Conservation (phyloP, 35 echinoderm and acorn worm species). For the Ptychodera flava region DNA sequence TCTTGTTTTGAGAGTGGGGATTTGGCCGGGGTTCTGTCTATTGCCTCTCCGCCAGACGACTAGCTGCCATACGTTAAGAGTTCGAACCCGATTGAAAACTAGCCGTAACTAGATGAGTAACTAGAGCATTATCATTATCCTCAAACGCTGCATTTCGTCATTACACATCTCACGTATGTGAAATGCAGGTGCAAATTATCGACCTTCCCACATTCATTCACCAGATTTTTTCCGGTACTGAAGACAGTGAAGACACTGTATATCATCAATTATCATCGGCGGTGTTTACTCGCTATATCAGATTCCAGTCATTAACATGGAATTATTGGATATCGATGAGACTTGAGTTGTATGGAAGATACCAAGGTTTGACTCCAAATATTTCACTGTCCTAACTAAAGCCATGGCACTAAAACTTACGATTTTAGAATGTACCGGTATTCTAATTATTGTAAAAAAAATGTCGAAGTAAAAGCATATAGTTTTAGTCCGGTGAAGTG, state of each 20-base stretch:
- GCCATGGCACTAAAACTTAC: neutral
- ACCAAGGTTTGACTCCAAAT: neutral
- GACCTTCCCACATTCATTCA: neutral
- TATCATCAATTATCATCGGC: neutral
- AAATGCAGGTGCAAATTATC: too few relatives aligned
- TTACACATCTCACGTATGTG: too few relatives aligned
- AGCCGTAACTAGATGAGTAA: too few relatives aligned
- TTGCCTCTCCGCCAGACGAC: too few relatives aligned
- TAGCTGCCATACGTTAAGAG: too few relatives aligned
- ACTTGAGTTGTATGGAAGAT: neutral
- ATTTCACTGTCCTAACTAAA: neutral
- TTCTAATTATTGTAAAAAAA: neutral
- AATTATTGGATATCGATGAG: neutral
- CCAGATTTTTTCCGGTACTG: neutral
- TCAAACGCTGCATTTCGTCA: too few relatives aligned
- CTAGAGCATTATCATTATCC: too few relatives aligned
- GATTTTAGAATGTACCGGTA: neutral
- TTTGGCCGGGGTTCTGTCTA: too few relatives aligned
- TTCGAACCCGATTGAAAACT: too few relatives aligned
- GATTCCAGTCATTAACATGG: neutral
- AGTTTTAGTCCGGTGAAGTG: neutral
- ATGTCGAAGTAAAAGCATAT: neutral
- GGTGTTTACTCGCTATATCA: neutral
- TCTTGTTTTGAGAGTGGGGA: too few relatives aligned
- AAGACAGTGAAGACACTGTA: neutral